Evolutionary conservation across 30 jellyfish, hydroid and myxozoan species (phyloP), one percentile per base, ranked within the genome.

Genomic region (Aurelia sp.): DNA sequence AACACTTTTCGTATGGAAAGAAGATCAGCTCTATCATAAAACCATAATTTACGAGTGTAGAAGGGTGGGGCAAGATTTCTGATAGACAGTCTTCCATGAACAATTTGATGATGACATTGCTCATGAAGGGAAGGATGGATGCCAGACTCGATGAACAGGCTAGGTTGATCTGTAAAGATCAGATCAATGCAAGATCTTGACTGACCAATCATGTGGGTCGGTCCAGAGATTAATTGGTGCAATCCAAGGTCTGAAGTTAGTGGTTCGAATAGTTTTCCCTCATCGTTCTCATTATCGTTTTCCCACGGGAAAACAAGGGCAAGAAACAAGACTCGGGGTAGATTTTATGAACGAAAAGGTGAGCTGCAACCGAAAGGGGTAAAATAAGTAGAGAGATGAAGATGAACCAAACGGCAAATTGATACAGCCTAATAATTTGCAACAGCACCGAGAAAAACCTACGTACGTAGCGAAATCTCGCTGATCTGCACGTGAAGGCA

Each of bases 1-100:
- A 27, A 27, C 33, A 27, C 33, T 27, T 27, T 66, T 66, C 62
- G 67, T 17, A 66, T 35, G 35, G 81, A 82, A 9, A 66, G 60
- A 27, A 48, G 22, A 40, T 66, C 60, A 8, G 90, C 84, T 15
- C 79, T 57, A 66, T 80, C 83, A 48, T 64, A 80, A 69, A 21
- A 81, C 84, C 91, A 81, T 20, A 81, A 30, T 67, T 55, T 81
- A 6, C 75, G 82, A 66, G 30, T 63, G 62, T 66, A 81, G 12
- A 84, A 79, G 51, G 91, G 91, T 65, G 91, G 91, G 63, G 73
- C 82, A 11, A 69, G 91, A 62, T 82, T 82, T 27, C 55, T 13
- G 62, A 64, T 35, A 69, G 85, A 35, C 37, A 68, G 57, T 82
- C 51, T 65, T 11, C 91, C 91, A 64, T 51, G 23, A 13, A 81